Base-by-base conservation (phyloP, 2,888 invertebrate species). In the Tetramorium bicarinatum region DNA sequence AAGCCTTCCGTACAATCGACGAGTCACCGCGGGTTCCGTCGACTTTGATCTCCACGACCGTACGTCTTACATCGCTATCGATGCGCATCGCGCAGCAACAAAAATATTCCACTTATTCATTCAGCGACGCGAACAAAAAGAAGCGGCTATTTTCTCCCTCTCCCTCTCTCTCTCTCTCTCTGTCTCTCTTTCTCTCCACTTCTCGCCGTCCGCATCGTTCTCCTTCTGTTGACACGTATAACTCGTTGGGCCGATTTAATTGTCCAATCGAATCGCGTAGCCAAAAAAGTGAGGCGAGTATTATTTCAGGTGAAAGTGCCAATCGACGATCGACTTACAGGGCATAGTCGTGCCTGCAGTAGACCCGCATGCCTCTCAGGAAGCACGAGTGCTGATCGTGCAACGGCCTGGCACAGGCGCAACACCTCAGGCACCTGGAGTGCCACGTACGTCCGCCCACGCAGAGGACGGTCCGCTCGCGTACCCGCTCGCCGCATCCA, bases 401-500 rank as follows among this genome's bases (percentile, higher is more conserved):
- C 85, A 99, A 96, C 92, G 98, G 97, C 88, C 97, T 96, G 91
- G 98, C 97, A 95, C 99, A 99, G 84, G 98, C 97, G 95, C 98
- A 98, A 95, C 99, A 99, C 91, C 98, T 96, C 84, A 99, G 96
- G 95, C 99, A 99, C 94, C 97, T 96, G 84, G 98, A 97, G 96
- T 99, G 99, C 98, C 99, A 99, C 93, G 97, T 97, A 93, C 97
- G 97, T 88, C 98, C 98, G 91, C 98, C 98, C 93, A 99, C 99
- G 90, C 94, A 94, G 44, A 95, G 87, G 62, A 95, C 93, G 15
- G 93, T 94, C 4, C 94, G 92, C 67, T 95, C 95, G 59, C 93
- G 92, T 25, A 95, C 93, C 54, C 93, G 92, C 87, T 94, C 93
- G 13, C 95, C 95, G 85, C 95, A 95, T 52, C 95, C 94, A 21